Percentiles rank a stretch among this genome's conserved stretches.
phyloP scores from a whole-genome alignment of 35 echinoderm and acorn worm species.

The Hemicentrotus pulcherrimus region DNA sequence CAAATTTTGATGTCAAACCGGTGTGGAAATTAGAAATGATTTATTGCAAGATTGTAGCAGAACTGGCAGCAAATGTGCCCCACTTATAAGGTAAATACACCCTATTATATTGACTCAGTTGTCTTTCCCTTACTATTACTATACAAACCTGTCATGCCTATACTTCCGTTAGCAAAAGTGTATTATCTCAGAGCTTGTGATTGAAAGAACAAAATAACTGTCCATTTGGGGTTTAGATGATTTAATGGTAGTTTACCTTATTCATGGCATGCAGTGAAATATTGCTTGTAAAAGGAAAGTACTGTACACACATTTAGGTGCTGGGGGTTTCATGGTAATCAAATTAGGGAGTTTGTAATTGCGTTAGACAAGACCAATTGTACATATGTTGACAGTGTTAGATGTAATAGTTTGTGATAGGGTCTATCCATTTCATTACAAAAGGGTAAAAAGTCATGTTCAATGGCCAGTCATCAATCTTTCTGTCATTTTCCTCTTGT shows the following conservation, averaged over 20 bases:
- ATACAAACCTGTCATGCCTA: conserved; percentile 30
- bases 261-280: background rate
- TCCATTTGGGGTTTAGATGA: background rate
- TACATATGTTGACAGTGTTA: conserved; percentile 35
- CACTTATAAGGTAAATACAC: conserved; percentile 43
- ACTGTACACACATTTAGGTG: background rate
- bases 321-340: background rate
- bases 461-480: conserved; percentile 29
- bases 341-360: conserved; percentile 30
- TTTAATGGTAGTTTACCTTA: conserved; percentile 8
- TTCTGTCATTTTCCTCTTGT: background rate
- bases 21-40: conserved; percentile 41
- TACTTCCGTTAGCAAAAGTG: background rate
- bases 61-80: conserved; percentile 27
- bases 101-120: conserved; percentile 35
- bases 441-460: background rate
- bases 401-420: conserved; percentile 36
- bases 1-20: conserved; percentile 23
- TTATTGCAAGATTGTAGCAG: conserved; percentile 18
- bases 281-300: background rate
- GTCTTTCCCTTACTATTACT: conserved; percentile 22
- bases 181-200: background rate
- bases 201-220: conserved; percentile 13
- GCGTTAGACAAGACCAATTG: conserved; percentile 16
- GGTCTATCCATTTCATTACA: conserved; percentile 24